A percentile compares a stretch with the other conserved stretches of the same genome.
Evolutionary conservation across 92 coral and sea anemone genomes (phyloP).

Genomic region (Metridium senile): DNA sequence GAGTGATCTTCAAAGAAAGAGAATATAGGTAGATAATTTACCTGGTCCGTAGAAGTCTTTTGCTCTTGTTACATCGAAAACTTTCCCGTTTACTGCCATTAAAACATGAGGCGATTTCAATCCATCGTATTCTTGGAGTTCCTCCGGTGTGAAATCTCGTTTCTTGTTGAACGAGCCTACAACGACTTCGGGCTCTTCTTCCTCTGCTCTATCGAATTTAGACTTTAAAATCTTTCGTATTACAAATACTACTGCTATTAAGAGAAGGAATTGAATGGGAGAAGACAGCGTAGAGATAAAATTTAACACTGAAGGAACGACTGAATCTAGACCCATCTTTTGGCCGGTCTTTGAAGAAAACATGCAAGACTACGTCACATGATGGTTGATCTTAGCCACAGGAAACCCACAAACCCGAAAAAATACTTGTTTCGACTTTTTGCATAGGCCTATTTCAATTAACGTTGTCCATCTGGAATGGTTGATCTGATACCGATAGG

Average conservation of each 20-base stretch:
- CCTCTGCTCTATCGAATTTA: constrained; percentile 65
- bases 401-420: constrained; percentile 15
- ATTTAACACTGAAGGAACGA: constrained; percentile 56
- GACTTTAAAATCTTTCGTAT: constrained; percentile 82
- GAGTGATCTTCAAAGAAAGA: not conserved
- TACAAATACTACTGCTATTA: constrained; percentile 68
- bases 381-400: not conserved
- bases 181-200: constrained; percentile 74
- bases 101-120: constrained; percentile 80
- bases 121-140: constrained; percentile 92
- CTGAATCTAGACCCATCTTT: constrained; percentile 77
- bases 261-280: constrained; percentile 86
- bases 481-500: no score
- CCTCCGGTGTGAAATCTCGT: constrained; percentile 92
- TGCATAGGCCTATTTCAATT: no score
- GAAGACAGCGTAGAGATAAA: constrained; percentile 90
- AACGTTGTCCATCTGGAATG: no score
- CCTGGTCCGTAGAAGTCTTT: constrained; percentile 99
- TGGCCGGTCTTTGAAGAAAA: constrained; percentile 7
- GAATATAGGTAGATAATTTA: constrained; percentile 13
- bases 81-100: constrained; percentile 92
- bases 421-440: no score
- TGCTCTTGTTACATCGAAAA: constrained; percentile 96
- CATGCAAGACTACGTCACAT: constrained; percentile 25
- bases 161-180: constrained; percentile 89